Percentiles rank a stretch among this genome's conserved stretches.
These are phyloP conservation scores for Nannospalax galili DNA, from an alignment of 2,113 vertebrate species.

Conservation along the genomic window DNA sequence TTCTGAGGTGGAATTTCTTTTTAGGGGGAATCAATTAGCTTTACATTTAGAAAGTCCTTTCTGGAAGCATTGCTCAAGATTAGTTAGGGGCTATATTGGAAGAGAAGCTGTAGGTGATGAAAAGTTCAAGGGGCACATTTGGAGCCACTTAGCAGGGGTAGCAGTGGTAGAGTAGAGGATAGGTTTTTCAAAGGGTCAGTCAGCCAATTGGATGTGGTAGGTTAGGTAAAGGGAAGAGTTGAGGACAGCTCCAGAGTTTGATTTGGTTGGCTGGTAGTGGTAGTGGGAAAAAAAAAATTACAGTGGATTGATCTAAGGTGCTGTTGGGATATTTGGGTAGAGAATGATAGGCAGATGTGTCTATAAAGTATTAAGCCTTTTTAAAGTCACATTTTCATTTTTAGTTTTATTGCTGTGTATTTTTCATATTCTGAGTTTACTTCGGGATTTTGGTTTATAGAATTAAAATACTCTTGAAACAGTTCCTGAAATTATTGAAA, in stretches of 20 bases:
- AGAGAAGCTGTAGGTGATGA: not conserved
- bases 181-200: conserved; percentile 23
- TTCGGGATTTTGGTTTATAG: conserved; percentile 49
- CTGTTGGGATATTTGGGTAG: not conserved
- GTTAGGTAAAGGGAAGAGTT: conserved; percentile 24
- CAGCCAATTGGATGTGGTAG: not conserved
- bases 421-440: conserved; percentile 44
- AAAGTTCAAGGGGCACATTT: not conserved
- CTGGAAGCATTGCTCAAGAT: not conserved
- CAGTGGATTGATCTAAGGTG: not conserved
- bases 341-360: conserved; percentile 25
- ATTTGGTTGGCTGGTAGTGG: not conserved
- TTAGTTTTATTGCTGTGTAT: conserved; percentile 9
- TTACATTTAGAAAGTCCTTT: conserved; percentile 33
- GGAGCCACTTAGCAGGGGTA: not conserved
- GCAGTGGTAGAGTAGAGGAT: not conserved
- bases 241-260: not conserved
- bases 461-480: conserved; percentile 34
- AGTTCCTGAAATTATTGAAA: conserved; percentile 7
- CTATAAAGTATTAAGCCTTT: conserved; percentile 40
- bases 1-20: conserved; percentile 30
- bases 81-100: not conserved
- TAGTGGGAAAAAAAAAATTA: not conserved
- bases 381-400: conserved; percentile 19
- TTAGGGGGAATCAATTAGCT: not conserved